Evolutionary conservation across 2,113 vertebrate species (phyloP), one percentile per base, ranked within the genome.

Genomic region (Catharus bicknelli): DNA sequence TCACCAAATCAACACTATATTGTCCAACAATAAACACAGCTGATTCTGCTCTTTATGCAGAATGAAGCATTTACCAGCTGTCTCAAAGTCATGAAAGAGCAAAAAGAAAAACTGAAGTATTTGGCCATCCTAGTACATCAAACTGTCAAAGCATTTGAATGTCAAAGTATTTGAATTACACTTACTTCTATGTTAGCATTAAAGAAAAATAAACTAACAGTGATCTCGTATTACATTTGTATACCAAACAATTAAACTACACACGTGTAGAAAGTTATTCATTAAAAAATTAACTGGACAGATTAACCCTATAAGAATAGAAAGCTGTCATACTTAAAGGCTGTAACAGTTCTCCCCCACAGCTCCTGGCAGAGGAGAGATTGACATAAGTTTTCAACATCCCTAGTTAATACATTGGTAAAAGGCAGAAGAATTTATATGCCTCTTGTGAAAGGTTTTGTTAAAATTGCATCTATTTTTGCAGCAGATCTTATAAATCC

Each of bases 401-500:
- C 32, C 57, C 34, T 40, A 51, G 72, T 77, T 88, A 91, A 83
- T 77, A 93, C 53, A 63, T 18, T 70, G 66, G 53, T 45, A 90
- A 89, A 92, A 89, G 57, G 42, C 54, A 80, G 30, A 79, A 83
- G 45, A 88, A 83, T 75, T 87, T 89, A 93, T 76, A 75, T 1
- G 7, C 22, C 26, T 77, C 57, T 75, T 72, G 62, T 7, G 5
- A 79, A 81, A 92, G 62, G 76, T 69, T 86, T 88, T 12, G 36
- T 87, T 83, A 93, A 94, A 96, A 92, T 66, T 66, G 30, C 70
- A 86, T 86, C 86, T 91, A 80, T 81, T 90, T 89, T 94, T 92
- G 62, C 70, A 83, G 74, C 42, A 69, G 53, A 59, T 78, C 84
- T 89, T 70, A 91, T 68, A 67, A 86, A 90, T 54, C 64, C 32